Evolutionary conservation across 2,888 invertebrate species (phyloP).

Genomic region (Troilus luridus): DNA sequence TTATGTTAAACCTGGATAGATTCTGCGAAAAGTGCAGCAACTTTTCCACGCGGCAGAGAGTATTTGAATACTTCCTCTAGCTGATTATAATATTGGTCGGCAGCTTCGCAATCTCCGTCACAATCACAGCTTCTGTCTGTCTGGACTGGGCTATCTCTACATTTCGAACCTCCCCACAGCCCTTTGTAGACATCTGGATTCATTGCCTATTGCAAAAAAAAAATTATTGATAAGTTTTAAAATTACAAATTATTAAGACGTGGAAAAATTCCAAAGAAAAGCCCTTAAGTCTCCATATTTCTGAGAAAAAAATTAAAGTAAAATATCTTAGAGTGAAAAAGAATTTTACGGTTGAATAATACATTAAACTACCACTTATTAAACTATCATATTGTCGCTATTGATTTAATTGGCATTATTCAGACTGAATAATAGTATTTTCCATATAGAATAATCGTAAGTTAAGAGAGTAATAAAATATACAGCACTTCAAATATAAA

Average conservation of each 20-base stretch:
- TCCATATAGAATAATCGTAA: too few relatives aligned
- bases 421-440: too few relatives aligned
- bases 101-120: slow-evolving; percentile 76
- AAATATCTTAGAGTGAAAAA: too few relatives aligned
- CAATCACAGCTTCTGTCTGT: slow-evolving; percentile 80
- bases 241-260: too few relatives aligned
- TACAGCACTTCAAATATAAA: too few relatives aligned
- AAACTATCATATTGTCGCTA: too few relatives aligned
- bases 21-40: slow-evolving; percentile 94
- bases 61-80: slow-evolving; percentile 84
- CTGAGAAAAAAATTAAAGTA: background rate
- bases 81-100: slow-evolving; percentile 86
- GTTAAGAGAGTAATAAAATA: too few relatives aligned
- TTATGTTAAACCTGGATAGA: slow-evolving; percentile 83
- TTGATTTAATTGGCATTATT: too few relatives aligned
- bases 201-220: slow-evolving; percentile 75
- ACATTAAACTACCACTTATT: too few relatives aligned
- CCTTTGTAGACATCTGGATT: slow-evolving; percentile 94
- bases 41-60: slow-evolving; percentile 81
- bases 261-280: too few relatives aligned
- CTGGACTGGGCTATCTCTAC: slow-evolving; percentile 90
- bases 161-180: slow-evolving; percentile 89
- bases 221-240: background rate
- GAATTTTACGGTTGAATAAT: too few relatives aligned
- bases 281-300: too few relatives aligned